Percentiles rank a stretch among this genome's conserved stretches.
These are phyloP conservation scores for Orthosia cruda DNA, from an alignment of 2,888 invertebrate genomes.

Conservation along the genomic window DNA sequence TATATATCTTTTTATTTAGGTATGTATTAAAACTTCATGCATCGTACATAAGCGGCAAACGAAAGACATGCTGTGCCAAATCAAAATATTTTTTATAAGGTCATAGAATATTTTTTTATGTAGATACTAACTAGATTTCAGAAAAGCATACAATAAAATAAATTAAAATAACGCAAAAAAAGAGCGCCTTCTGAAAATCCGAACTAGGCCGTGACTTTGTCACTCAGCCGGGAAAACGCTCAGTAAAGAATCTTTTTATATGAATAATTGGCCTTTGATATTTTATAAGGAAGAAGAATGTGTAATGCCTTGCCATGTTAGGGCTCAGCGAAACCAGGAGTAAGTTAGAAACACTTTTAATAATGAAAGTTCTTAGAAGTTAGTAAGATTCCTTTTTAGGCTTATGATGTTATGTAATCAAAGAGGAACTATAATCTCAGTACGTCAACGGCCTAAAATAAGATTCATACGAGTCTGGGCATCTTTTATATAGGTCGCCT, in stretches of 20 bases:
- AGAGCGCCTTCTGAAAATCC: constrained; percentile 3
- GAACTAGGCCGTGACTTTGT: constrained; percentile 32
- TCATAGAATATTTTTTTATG: too few species aligned
- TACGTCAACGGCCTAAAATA: not conserved
- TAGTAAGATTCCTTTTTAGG: constrained; percentile 47
- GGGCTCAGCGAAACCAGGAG: constrained; percentile 36
- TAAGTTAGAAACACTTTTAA: constrained; percentile 58
- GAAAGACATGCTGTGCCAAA: too few species aligned
- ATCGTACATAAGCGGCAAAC: too few species aligned
- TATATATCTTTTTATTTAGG: too few species aligned
- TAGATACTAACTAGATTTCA: too few species aligned
- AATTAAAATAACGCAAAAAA: not conserved
- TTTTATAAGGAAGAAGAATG: constrained; percentile 46
- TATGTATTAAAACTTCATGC: too few species aligned
- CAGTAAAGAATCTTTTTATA: constrained; percentile 48
- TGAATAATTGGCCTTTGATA: constrained; percentile 53
- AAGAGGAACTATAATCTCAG: constrained; percentile 27
- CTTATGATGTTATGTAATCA: constrained; percentile 37
- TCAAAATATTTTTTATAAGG: too few species aligned
- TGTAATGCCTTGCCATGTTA: constrained; percentile 36
- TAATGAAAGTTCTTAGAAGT: constrained; percentile 54
- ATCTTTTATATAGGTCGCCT: too few species aligned
- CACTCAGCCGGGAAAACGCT: constrained; percentile 24
- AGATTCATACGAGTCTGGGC: not conserved
- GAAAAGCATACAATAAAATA: not conserved